Conservation (phyloP, 2,888 invertebrate species). For the Drosophila paucipuncta region DNA sequence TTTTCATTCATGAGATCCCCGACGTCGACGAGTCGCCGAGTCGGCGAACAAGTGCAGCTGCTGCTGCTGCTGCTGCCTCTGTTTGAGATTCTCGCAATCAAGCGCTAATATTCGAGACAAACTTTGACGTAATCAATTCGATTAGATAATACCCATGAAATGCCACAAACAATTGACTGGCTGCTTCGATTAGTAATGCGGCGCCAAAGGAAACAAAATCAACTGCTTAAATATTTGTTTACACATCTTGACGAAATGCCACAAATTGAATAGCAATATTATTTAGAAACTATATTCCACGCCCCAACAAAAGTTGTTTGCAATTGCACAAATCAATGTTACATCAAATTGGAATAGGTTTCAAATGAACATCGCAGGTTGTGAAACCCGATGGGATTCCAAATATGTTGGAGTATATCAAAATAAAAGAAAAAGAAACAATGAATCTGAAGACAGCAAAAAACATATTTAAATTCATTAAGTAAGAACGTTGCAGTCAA, state of each 20-base stretch:
- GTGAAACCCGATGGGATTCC: background rate
- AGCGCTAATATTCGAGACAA: conserved; percentile 71
- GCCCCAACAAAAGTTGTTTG: background rate
- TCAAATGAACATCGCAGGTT: background rate
- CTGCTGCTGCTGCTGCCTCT: background rate
- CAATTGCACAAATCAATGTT: background rate
- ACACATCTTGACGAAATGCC: conserved; percentile 2
- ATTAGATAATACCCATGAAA: conserved; percentile 75
- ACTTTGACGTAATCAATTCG: conserved; percentile 78
- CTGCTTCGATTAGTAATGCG: conserved; percentile 55
- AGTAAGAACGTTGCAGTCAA: background rate
- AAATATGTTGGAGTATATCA: background rate
- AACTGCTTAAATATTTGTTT: background rate
- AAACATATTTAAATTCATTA: background rate
- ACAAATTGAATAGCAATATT: background rate
- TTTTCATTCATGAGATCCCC: conserved; percentile 65
- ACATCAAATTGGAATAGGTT: background rate
- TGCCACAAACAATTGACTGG: conserved; percentile 32
- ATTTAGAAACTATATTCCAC: background rate
- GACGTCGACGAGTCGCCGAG: background rate
- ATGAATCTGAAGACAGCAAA: background rate
- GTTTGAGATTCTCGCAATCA: conserved; percentile 51
- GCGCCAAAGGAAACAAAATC: conserved; percentile 50
- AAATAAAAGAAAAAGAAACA: background rate
- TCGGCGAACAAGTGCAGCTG: conserved; percentile 62